phyloP scores from a whole-genome alignment of 2,888 invertebrate species.

The Thera obeliscata region DNA sequence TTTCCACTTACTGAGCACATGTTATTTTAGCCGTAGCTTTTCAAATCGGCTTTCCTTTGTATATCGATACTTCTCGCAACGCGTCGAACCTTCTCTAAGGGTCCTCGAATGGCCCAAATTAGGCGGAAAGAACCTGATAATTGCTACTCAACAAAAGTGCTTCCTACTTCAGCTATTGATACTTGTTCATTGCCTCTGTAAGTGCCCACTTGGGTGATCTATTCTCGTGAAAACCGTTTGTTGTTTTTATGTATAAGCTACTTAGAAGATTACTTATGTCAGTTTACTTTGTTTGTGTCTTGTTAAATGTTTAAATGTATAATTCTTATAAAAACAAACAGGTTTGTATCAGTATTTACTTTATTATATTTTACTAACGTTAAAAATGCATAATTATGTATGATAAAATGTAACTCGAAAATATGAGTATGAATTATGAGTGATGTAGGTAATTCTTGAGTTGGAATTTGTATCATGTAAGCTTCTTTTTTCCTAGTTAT shows the following conservation, averaged over 20 bases:
- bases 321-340: no score
- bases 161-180: slow-evolving; percentile 33
- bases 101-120: slow-evolving; percentile 60
- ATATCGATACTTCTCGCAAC: slow-evolving; percentile 48
- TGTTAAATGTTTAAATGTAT: not conserved
- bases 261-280: slow-evolving; percentile 12
- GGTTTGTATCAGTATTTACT: no score
- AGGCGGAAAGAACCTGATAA: slow-evolving; percentile 68
- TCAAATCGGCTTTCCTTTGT: slow-evolving; percentile 32
- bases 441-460: no score
- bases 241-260: slow-evolving; percentile 21
- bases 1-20: not conserved
- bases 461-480: no score
- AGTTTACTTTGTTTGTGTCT: not conserved
- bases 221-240: slow-evolving; percentile 8
- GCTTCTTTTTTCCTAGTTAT: no score
- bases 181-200: slow-evolving; percentile 8
- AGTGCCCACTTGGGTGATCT: slow-evolving; percentile 27
- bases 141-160: slow-evolving; percentile 48
- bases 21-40: slow-evolving; percentile 4
- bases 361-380: no score
- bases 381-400: no score
- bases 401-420: no score
- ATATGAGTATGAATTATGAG: no score
- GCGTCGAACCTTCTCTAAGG: slow-evolving; percentile 59